Percentiles rank a stretch among this genome's conserved stretches.
Evolutionary conservation across 2,797 vertebrate genomes (phyloP).

Genomic region (Enteromius afrohamiltoni): DNA sequence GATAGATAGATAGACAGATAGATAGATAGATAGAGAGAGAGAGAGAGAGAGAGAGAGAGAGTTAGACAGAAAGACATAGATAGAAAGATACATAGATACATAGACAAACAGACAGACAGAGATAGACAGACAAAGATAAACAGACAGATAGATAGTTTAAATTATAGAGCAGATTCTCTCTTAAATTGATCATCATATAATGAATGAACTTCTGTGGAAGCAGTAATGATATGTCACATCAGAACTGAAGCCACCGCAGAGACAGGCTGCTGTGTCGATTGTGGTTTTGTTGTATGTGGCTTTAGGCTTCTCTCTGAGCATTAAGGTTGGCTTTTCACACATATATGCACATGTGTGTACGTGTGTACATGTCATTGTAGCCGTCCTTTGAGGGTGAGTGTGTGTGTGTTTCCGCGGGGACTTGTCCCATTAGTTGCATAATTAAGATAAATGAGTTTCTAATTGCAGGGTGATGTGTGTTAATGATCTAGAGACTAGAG

Average conservation of each 20-base stretch:
- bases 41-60: no score
- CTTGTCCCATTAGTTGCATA: conserved; percentile 84
- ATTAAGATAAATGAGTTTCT: conserved; percentile 86
- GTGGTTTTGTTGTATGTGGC: background rate
- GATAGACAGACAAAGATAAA: background rate
- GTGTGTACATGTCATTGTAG: conserved; percentile 43
- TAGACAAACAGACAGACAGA: no score
- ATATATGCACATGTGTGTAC: background rate
- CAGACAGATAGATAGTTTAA: background rate
- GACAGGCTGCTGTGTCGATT: background rate
- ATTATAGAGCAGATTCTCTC: background rate
- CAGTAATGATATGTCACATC: background rate
- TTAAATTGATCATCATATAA: background rate
- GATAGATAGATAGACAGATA: no score
- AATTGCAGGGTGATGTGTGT: conserved; percentile 82
- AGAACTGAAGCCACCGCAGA: background rate
- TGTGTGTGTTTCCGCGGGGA: conserved; percentile 71
- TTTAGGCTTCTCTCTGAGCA: background rate
- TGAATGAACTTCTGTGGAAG: background rate
- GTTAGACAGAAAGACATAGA: no score
- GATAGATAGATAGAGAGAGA: no score
- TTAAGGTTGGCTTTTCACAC: conserved; percentile 14
- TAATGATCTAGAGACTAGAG: conserved; percentile 78
- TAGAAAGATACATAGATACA: no score
- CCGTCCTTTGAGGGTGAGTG: conserved; percentile 25